A percentile compares a stretch with the other conserved stretches of the same genome.
These are phyloP conservation scores for Cheilosia grossa DNA, from an alignment of 2,888 invertebrate genomes.

Conservation along the genomic window DNA sequence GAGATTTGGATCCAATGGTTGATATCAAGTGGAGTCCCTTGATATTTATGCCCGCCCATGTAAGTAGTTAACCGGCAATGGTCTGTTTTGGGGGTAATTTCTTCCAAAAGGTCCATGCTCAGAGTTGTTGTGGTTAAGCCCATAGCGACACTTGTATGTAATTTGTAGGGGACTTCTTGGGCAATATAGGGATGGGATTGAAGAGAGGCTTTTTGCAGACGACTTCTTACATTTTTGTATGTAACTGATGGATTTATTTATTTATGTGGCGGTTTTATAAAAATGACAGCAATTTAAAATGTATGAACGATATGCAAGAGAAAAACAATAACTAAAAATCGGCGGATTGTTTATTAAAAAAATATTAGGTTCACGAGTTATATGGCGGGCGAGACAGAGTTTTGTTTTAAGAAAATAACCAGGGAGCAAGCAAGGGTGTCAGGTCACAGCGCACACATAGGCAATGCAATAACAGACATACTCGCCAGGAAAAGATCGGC, in stretches of 20 bases:
- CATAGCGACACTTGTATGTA: slow-evolving; percentile 32
- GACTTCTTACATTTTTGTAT: not conserved
- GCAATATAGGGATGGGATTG: not conserved
- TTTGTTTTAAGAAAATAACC: too few relatives aligned
- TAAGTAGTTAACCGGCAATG: slow-evolving; percentile 41
- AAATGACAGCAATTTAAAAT: too few relatives aligned
- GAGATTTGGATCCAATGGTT: slow-evolving; percentile 11
- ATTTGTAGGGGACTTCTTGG: slow-evolving; percentile 17
- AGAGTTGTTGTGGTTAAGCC: slow-evolving; percentile 21
- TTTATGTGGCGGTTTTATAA: not conserved
- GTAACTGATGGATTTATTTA: not conserved
- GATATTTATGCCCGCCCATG: slow-evolving; percentile 37
- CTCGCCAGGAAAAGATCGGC: too few relatives aligned
- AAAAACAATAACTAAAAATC: too few relatives aligned
- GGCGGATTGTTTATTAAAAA: too few relatives aligned
- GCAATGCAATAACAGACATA: too few relatives aligned
- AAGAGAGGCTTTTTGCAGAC: not conserved
- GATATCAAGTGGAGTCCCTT: slow-evolving; percentile 15
- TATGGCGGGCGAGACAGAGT: too few relatives aligned
- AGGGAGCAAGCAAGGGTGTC: too few relatives aligned
- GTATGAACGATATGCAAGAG: too few relatives aligned
- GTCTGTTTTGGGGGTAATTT: slow-evolving; percentile 39
- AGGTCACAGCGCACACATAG: too few relatives aligned
- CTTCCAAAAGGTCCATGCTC: slow-evolving; percentile 21
- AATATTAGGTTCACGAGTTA: too few relatives aligned